phyloP scores from a whole-genome alignment of 2,888 invertebrate species.

The Macroteleia sp. region DNA sequence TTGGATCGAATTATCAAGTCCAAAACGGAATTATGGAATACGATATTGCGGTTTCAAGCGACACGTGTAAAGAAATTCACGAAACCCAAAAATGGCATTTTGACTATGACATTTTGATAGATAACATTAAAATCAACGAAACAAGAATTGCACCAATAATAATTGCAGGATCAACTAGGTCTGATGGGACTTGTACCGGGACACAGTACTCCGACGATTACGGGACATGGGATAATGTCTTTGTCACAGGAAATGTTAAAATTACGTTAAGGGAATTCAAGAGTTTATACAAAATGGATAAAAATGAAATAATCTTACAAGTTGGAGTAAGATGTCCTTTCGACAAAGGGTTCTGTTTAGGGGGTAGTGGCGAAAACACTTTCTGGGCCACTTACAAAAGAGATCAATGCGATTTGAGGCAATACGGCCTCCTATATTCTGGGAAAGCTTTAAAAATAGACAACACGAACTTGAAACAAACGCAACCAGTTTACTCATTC shows the following conservation, averaged over 20 bases:
- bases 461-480: background rate
- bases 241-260: background rate
- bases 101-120: background rate
- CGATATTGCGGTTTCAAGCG: background rate
- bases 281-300: background rate
- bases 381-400: background rate
- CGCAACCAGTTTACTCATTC: slow-evolving; percentile 40
- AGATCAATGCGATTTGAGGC: background rate
- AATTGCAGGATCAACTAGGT: background rate
- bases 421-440: background rate
- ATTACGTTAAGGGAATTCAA: background rate
- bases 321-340: background rate
- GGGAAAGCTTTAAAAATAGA: background rate
- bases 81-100: background rate
- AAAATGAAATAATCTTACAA: background rate
- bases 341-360: background rate
- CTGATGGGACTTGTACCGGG: background rate
- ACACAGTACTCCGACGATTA: background rate
- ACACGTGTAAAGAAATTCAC: background rate
- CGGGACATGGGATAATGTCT: slow-evolving; percentile 4
- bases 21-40: background rate
- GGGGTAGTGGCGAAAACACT: background rate
- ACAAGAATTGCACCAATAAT: background rate
- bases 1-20: background rate
- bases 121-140: background rate